Conservation (phyloP, 2,797 vertebrate species). For the Lagodon rhomboides region DNA sequence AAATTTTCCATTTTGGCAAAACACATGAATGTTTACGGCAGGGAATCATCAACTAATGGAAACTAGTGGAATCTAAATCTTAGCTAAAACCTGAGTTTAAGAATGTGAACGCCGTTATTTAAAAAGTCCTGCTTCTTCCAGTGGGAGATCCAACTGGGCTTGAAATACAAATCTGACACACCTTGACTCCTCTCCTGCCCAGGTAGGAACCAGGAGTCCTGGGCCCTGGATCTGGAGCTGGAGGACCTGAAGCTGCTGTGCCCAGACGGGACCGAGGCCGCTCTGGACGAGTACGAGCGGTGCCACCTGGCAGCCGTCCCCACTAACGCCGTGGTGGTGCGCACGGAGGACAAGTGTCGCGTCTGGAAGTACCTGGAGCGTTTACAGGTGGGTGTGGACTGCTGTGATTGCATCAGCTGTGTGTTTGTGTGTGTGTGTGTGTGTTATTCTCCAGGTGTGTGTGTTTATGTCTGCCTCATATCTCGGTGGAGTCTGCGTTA, state of each 20-base stretch:
- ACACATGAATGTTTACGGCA: too few species aligned
- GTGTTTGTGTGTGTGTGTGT: conserved; percentile 24
- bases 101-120: too few species aligned
- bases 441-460: conserved; percentile 9
- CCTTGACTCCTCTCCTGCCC: neutral
- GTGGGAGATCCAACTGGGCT: neutral
- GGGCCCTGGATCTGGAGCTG: conserved; percentile 88
- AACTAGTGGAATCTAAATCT: too few species aligned
- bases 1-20: too few species aligned
- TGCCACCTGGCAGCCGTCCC: conserved; percentile 88
- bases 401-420: conserved; percentile 3
- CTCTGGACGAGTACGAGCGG: conserved; percentile 72
- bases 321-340: conserved; percentile 86
- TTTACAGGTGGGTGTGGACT: conserved; percentile 80
- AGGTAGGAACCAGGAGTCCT: conserved; percentile 89
- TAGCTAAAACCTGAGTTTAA: too few species aligned
- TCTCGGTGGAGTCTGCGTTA: conserved; percentile 51
- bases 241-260: conserved; percentile 89
- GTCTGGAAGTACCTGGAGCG: conserved; percentile 89
- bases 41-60: too few species aligned
- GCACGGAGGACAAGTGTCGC: conserved; percentile 85
- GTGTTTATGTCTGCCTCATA: conserved; percentile 32
- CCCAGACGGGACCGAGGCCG: conserved; percentile 83
- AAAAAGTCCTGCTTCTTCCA: neutral
- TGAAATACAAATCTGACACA: neutral